These are phyloP conservation scores for Drosophila koepferae DNA, from an alignment of 2,888 invertebrate genomes.

Conservation along the genomic window DNA sequence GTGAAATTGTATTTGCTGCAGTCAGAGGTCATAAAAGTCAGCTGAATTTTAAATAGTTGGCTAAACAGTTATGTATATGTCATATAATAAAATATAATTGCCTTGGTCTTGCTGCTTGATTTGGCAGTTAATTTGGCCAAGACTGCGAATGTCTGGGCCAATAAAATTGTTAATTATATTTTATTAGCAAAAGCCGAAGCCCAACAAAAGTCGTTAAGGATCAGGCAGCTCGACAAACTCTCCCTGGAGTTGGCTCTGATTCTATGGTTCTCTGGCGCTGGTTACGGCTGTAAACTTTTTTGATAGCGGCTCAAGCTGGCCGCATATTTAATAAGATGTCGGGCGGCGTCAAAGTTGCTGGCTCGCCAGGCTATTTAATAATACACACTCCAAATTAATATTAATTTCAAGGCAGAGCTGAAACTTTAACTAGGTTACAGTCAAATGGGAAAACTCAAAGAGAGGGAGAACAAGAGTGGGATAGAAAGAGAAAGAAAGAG, in stretches of 20 bases:
- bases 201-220: conserved; percentile 45
- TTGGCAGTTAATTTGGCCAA: conserved; percentile 27
- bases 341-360: conserved; percentile 44
- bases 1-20: neutral
- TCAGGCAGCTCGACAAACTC: conserved; percentile 28
- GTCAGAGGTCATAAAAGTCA: neutral
- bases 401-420: conserved; percentile 59
- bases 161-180: conserved; percentile 77
- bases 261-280: conserved; percentile 2
- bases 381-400: conserved; percentile 72
- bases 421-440: conserved; percentile 42
- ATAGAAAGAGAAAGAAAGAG: too few species aligned
- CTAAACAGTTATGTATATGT: neutral
- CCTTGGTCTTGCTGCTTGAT: conserved; percentile 4
- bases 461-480: too few species aligned
- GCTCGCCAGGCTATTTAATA: conserved; percentile 56
- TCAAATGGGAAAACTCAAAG: conserved; percentile 15
- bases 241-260: conserved; percentile 3
- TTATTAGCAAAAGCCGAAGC: conserved; percentile 58
- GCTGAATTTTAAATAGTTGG: neutral
- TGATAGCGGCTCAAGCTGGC: conserved; percentile 38
- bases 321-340: conserved; percentile 69
- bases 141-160: conserved; percentile 42
- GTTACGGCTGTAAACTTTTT: conserved; percentile 29
- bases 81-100: neutral